Base-by-base conservation (phyloP, 2,888 invertebrate genomes). In the Pycnomerus fuliginosus region DNA sequence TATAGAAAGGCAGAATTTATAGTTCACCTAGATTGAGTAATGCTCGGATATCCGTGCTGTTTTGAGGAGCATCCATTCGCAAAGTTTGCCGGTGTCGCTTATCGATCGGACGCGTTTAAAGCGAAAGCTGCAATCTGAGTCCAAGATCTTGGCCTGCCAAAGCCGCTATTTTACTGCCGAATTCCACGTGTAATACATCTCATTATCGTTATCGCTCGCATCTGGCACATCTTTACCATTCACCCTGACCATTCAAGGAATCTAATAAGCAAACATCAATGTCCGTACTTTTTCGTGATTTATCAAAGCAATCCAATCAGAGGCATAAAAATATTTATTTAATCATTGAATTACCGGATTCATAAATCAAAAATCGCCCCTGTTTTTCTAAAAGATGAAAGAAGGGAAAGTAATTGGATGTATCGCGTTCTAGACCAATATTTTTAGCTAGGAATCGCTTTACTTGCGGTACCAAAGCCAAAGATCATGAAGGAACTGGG, bases 381-480 rank as follows among this genome's bases (percentile, higher is more conserved):
- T n/a, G n/a, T n/a, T n/a, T n/a, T n/a, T n/a, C n/a, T n/a, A n/a
- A 20, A 20, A 20, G 5, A 20, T 20, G 20, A 20, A 7, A 20
- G 20, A 8, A 20, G 5, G 20, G 20, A 8, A 20, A 7, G 20
- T 5, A 8, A 20, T 20, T 5, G 20, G 20, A 20, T 20, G 8
- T 20, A 43, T 37, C 31, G 29, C 33, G 36, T 41, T 31, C 30
- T 31, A 39, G 47, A 53, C 48, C 43, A 31, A 39, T 50, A 40
- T 48, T 65, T 69, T 56, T 54, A 75, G 74, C 56, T 74, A 43
- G 75, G 75, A 44, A 58, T 69, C 14, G 69, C 68, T 48, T 58
- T 73, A 39, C 48, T 65, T 31, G 71, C 70, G 20, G 62, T 67
- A 57, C 64, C 70, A 12, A 72, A 73, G 54, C 67, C 67, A 14